phyloP scores from a whole-genome alignment of 1,140 invertebrate genomes.

The Bombus confusus region DNA sequence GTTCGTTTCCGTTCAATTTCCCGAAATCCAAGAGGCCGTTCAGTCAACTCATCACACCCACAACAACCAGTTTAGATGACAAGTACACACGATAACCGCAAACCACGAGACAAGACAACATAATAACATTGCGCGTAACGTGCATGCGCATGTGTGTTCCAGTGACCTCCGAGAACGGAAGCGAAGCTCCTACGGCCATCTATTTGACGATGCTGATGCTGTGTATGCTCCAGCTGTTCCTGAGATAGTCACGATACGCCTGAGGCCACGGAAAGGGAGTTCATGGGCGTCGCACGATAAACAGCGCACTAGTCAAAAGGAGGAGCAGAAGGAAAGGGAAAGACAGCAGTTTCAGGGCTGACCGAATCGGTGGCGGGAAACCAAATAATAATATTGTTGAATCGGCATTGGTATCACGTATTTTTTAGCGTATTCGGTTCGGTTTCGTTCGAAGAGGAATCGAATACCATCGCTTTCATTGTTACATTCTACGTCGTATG shows the following conservation, averaged over 20 bases:
- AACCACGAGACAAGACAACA: not conserved
- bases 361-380: slow-evolving; percentile 8
- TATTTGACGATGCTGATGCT: slow-evolving; percentile 62
- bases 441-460: not conserved
- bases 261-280: slow-evolving; percentile 53
- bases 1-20: too few species aligned
- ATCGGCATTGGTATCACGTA: slow-evolving; percentile 43
- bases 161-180: slow-evolving; percentile 74
- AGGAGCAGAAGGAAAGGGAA: slow-evolving; percentile 23
- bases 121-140: slow-evolving; percentile 42
- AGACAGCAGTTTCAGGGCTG: slow-evolving; percentile 12
- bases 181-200: slow-evolving; percentile 48
- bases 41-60: too few species aligned
- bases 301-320: slow-evolving; percentile 68
- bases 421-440: slow-evolving; percentile 36
- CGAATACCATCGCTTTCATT: slow-evolving; percentile 13
- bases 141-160: slow-evolving; percentile 64
- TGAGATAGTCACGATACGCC: slow-evolving; percentile 72
- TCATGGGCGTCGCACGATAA: slow-evolving; percentile 63
- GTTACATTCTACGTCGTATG: not conserved
- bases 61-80: not conserved
- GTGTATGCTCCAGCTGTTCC: slow-evolving; percentile 65
- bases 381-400: slow-evolving; percentile 29
- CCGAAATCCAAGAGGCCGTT: not conserved
- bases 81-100: not conserved